Conservation (phyloP, 2,797 vertebrate genomes). For the Chelidonichthys spinosus region DNA sequence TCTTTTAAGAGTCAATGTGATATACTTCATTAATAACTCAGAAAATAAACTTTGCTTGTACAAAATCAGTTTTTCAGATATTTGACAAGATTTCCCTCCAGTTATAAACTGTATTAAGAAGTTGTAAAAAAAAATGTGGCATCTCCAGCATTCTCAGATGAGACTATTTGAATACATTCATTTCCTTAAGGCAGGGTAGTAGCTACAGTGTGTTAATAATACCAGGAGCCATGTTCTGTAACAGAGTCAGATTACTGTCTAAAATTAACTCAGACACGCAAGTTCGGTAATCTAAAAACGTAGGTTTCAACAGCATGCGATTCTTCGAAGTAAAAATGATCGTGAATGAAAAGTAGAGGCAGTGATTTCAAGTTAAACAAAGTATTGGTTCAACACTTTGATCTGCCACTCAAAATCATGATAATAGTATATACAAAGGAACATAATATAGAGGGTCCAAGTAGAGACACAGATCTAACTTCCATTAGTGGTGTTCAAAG, state of each 20-base stretch:
- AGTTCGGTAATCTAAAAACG: not conserved
- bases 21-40: slow-evolving; percentile 26
- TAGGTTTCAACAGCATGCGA: not conserved
- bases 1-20: slow-evolving; percentile 24
- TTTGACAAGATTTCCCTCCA: slow-evolving; percentile 19
- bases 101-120: not conserved
- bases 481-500: not conserved
- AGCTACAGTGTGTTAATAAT: slow-evolving; percentile 46
- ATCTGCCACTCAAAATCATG: slow-evolving; percentile 1
- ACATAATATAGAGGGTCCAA: not conserved
- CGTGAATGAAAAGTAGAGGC: not conserved
- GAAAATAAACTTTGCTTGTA: slow-evolving; percentile 16
- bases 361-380: not conserved
- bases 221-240: slow-evolving; percentile 11
- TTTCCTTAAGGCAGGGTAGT: slow-evolving; percentile 74
- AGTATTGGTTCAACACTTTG: slow-evolving; percentile 12
- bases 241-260: not conserved
- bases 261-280: not conserved
- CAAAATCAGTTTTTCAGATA: slow-evolving; percentile 34
- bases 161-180: slow-evolving; percentile 63
- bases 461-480: not conserved
- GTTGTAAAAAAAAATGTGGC: slow-evolving; percentile 12
- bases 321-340: not conserved
- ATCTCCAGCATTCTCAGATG: slow-evolving; percentile 48
- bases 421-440: not conserved